A percentile compares a stretch with the other conserved stretches of the same genome.
These are phyloP conservation scores for Atrichornis clamosus DNA, from an alignment of 2,113 vertebrate species.

Conservation along the genomic window DNA sequence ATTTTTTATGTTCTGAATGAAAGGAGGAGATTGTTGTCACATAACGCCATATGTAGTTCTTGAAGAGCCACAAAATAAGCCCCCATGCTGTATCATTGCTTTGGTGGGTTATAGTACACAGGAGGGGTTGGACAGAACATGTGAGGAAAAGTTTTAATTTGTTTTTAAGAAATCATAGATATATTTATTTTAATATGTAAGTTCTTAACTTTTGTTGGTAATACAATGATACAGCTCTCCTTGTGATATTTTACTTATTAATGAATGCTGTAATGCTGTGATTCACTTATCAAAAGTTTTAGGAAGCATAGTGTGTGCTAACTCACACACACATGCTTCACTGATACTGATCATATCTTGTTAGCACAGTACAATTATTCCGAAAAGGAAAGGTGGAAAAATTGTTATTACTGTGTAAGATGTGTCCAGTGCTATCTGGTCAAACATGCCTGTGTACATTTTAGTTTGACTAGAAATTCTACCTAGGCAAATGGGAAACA, in stretches of 20 bases:
- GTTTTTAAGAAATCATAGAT: not conserved
- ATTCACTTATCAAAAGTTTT: not conserved
- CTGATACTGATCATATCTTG: not conserved
- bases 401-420: not conserved
- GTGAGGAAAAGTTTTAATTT: not conserved
- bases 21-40: not conserved
- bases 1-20: not conserved
- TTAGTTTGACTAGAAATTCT: not conserved
- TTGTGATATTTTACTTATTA: not conserved
- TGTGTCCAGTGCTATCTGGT: not conserved
- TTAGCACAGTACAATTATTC: not conserved
- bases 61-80: not conserved
- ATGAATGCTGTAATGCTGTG: not conserved
- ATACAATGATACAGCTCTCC: not conserved
- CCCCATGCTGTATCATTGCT: not conserved
- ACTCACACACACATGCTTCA: not conserved
- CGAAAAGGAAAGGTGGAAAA: not conserved
- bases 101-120: not conserved
- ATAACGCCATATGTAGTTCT: not conserved
- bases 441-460: not conserved
- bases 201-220: not conserved
- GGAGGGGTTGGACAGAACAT: not conserved
- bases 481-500: not conserved
- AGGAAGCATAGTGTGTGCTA: not conserved
- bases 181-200: not conserved